Percentiles rank a stretch among this genome's conserved stretches.
These are phyloP conservation scores for Nudaria mundana DNA, from an alignment of 2,888 invertebrate genomes.

Conservation along the genomic window DNA sequence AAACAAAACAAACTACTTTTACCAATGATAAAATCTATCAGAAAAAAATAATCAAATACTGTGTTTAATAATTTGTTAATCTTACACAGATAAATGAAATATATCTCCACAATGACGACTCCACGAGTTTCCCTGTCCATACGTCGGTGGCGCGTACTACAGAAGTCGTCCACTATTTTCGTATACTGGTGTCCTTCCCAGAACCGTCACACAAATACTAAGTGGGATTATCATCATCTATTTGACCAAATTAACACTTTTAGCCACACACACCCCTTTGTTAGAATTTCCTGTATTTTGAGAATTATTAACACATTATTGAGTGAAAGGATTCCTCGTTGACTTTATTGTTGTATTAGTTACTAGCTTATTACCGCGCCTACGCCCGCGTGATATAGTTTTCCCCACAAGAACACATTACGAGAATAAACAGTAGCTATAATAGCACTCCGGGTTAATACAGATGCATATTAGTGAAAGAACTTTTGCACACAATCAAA, in stretches of 20 bases:
- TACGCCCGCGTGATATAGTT: too few species aligned
- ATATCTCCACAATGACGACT: constrained; percentile 13
- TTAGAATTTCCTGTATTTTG: constrained; percentile 39
- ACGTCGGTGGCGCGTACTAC: constrained; percentile 57
- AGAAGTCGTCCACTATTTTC: constrained; percentile 67
- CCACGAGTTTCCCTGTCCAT: constrained; percentile 23
- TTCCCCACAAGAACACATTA: too few species aligned
- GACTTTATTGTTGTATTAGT: neutral
- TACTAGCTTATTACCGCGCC: too few species aligned
- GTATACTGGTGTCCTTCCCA: constrained; percentile 66
- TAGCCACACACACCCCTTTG: constrained; percentile 35
- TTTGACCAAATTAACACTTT: constrained; percentile 77
- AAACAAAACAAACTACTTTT: too few species aligned
- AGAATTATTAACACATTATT: constrained; percentile 11
- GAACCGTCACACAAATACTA: constrained; percentile 68
- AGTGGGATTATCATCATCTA: constrained; percentile 72
- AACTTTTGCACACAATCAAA: too few species aligned
- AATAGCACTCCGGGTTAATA: too few species aligned
- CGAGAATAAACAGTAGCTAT: too few species aligned
- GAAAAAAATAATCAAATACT: too few species aligned
- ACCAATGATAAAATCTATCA: too few species aligned
- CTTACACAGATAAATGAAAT: neutral
- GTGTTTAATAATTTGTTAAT: too few species aligned
- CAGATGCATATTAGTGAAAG: too few species aligned
- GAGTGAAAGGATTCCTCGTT: neutral